Base-by-base conservation (phyloP, 2,888 invertebrate genomes). In the Odontocerum albicorne region DNA sequence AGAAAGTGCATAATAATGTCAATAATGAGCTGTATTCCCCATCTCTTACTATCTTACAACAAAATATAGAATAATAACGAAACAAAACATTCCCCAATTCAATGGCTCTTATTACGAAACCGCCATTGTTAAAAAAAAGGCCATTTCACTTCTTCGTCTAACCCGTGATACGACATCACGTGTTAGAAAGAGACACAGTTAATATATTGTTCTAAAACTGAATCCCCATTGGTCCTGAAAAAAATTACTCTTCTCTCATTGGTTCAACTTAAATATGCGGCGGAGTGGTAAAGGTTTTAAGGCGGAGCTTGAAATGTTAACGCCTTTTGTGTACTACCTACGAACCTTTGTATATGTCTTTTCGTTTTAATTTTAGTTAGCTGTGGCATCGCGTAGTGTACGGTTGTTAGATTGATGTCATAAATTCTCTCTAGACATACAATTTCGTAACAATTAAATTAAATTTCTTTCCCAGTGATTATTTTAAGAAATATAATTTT, bases 41-140 rank as follows among this genome's bases (percentile, higher is more conserved):
- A 17, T 49, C 55, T 33, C 36, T 36, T 36, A 36, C 35, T 21
- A 31, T 17, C 49, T 1, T 22, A 3, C 6, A 6, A 7, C 15
- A n/a, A 12, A 10, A 20, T 12, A 3, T 3, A 4, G 8, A 4
- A 20, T 36, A 20, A 16, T 31, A 49, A 20, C 19, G 55, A 42
- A 44, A 55, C 13, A 39, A 45, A 50, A 39, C 33, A 49, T 38
- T 22, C 33, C 17, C 39, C 36, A 45, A 39, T 49, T 55, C 49
- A 55, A 33, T 27, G 44, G 49, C 45, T 31, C 45, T 55, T 40
- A 55, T 55, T 45, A 50, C 43, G 27, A 53, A 53, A 53, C 53
- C 53, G 53, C 53, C 53, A 53, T 53, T 53, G 53, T 53, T 53
- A 17, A 43, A 50, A 43, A 49, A 49, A 38, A 49, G 17, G n/a